These are phyloP conservation scores for Neria commutata DNA, from an alignment of 2,888 invertebrate genomes.

Conservation along the genomic window DNA sequence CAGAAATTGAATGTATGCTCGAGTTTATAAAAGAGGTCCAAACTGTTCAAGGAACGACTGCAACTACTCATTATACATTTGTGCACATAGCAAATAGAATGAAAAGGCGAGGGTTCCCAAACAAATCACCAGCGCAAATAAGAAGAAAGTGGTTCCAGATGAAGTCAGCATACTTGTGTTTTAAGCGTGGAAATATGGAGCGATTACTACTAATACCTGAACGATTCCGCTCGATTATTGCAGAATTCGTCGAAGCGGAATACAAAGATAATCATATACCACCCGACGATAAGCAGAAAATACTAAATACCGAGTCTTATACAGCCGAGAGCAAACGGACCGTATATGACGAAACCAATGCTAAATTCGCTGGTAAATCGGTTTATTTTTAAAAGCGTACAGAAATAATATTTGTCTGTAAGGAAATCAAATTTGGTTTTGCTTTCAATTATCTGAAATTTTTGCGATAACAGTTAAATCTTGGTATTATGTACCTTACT, in stretches of 20 bases:
- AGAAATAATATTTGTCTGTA: background rate
- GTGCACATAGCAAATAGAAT: constrained; percentile 52
- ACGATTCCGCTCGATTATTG: constrained; percentile 46
- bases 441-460: background rate
- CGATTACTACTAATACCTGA: constrained; percentile 51
- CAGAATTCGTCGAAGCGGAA: constrained; percentile 51
- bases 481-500: background rate
- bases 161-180: constrained; percentile 54
- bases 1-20: constrained; percentile 54
- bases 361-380: too few species aligned
- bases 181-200: constrained; percentile 53
- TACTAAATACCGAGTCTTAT: too few species aligned
- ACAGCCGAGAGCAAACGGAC: too few species aligned
- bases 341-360: too few species aligned
- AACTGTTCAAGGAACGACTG: constrained; percentile 38
- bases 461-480: constrained; percentile 9
- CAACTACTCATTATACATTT: constrained; percentile 49
- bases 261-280: constrained; percentile 31
- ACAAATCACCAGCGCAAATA: constrained; percentile 52
- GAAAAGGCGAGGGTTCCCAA: constrained; percentile 49
- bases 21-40: constrained; percentile 48
- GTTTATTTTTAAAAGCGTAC: too few species aligned
- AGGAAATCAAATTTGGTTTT: background rate
- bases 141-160: constrained; percentile 55
- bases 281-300: background rate